Evolutionary conservation across 2,797 vertebrate species (phyloP).

Genomic region (Morelia viridis): DNA sequence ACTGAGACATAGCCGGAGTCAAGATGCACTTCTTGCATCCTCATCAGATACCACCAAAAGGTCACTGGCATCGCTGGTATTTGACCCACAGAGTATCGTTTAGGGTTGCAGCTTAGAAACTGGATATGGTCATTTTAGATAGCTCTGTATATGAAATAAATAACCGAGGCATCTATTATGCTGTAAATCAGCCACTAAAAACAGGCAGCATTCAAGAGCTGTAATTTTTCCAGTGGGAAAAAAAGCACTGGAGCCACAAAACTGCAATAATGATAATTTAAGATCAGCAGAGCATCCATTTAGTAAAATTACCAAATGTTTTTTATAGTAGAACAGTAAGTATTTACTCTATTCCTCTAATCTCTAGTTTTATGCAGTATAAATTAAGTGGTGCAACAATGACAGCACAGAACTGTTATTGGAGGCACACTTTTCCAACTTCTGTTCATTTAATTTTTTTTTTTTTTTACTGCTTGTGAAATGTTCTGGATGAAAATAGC

Average conservation of each 20-base stretch:
- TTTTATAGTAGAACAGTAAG: background rate
- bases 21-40: slow-evolving; percentile 9
- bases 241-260: background rate
- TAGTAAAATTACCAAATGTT: background rate
- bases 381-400: background rate
- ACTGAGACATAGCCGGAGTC: slow-evolving; percentile 3
- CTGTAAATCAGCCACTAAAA: slow-evolving; percentile 2
- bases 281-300: background rate
- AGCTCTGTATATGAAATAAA: background rate
- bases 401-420: background rate
- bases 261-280: background rate
- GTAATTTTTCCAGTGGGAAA: background rate
- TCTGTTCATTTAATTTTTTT: background rate
- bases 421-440: background rate
- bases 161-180: background rate
- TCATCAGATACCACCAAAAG: slow-evolving; percentile 35
- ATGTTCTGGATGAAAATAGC: background rate
- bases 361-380: background rate
- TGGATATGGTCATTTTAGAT: slow-evolving; percentile 27
- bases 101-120: slow-evolving; percentile 20
- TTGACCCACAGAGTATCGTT: background rate
- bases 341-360: background rate
- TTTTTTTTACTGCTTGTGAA: background rate
- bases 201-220: background rate
- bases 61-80: slow-evolving; percentile 12